Evolutionary conservation across 2,888 invertebrate genomes (phyloP), one percentile per base, ranked within the genome.

Genomic region (Polydrusus tereticollis): DNA sequence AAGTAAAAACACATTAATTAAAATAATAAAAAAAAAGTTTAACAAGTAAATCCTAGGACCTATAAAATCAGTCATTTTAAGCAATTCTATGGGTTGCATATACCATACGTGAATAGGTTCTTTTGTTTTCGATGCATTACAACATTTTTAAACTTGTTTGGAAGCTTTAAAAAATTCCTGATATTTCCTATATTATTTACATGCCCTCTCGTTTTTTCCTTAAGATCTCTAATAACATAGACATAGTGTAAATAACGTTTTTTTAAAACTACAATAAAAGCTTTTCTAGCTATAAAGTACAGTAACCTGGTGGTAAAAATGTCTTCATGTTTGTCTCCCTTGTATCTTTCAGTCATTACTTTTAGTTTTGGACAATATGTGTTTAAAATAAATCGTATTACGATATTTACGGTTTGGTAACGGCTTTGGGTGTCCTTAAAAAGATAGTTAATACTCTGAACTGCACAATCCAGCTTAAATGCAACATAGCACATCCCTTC

Each of bases 401-500:
- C 5, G 18, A 26, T 10, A 18, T 58, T 16, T 7, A 70, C 59
- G n/a, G 29, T 8, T 8, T 43, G 10, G 8, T 21, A 38, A 16
- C 63, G 38, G 7, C 58, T 10, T 23, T 70, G 4, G 21, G 10
- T 3, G 58, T 14, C 26, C 4, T 10, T 0, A 62, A 71, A 67
- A 3, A 63, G 16, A 43, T 74, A 71, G 7, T 33, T 26, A 33
- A 71, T 58, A 38, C 26, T 59, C n/a, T 57, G 16, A 20, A 74
- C 38, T 6, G 20, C 63, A 36, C 26, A 43, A n/a, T 62, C 50
- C 5, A 71, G 58, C 38, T 71, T 74, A 33, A 71, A 68, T 7
- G 67, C 68, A 0, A 74, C 63, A 21, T 43, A 68, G 26, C 71
- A 74, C 67, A 74, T 68, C 16, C 71, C 74, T 21, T 60, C 43